Percentiles rank a stretch among this genome's conserved stretches.
Conservation (phyloP, 2,888 invertebrate species). For the Nomada lathburiana region DNA sequence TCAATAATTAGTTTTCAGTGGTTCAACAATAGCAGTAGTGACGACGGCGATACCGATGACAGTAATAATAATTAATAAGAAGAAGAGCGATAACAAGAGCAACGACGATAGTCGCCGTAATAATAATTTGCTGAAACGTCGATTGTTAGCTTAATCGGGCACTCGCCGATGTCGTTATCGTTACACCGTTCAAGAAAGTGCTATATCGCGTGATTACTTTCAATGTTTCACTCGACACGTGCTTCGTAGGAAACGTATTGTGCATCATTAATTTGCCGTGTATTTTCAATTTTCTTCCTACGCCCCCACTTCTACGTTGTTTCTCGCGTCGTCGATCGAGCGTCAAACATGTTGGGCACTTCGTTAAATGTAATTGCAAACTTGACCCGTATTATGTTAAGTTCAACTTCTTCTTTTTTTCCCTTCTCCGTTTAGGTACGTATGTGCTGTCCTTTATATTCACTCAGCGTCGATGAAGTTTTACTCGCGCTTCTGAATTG, state of each 20-base stretch:
- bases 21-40: constrained; percentile 30
- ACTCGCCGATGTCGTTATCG: neutral
- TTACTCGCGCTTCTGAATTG: neutral
- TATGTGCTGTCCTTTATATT: neutral
- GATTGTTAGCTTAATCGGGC: constrained; percentile 10
- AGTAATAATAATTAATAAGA: constrained; percentile 10
- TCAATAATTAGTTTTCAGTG: constrained; percentile 55
- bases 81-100: constrained; percentile 21
- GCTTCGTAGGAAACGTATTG: too few relatives aligned
- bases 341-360: constrained; percentile 33
- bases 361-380: constrained; percentile 55
- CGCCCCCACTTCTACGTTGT: neutral
- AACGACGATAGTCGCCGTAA: constrained; percentile 19
- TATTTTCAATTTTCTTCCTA: neutral
- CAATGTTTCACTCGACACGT: constrained; percentile 18
- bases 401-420: neutral
- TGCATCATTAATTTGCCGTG: neutral
- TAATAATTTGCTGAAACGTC: constrained; percentile 39
- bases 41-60: constrained; percentile 11
- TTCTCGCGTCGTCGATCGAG: constrained; percentile 26
- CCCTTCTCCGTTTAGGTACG: constrained; percentile 12
- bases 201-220: constrained; percentile 30
- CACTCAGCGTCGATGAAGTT: neutral
- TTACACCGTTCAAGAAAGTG: neutral
- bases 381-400: constrained; percentile 56